Conservation (phyloP, 2,888 invertebrate genomes). For the Eristalis tenax region DNA sequence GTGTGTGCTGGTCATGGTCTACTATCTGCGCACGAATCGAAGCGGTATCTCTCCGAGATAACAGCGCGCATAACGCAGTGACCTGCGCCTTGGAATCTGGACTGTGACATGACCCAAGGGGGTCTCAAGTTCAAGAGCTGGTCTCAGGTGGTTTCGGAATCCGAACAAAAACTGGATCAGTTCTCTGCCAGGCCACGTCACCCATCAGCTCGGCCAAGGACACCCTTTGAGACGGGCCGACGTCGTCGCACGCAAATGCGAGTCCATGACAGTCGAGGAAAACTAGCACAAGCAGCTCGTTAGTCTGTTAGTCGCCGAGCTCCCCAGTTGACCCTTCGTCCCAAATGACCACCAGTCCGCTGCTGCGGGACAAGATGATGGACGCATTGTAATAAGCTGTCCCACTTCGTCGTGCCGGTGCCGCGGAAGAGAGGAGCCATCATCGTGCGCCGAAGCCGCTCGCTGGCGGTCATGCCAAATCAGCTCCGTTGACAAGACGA, state of each 20-base stretch:
- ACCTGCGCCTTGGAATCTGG: neutral
- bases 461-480: conserved; percentile 22
- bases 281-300: conserved; percentile 55
- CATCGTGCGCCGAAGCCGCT: conserved; percentile 30
- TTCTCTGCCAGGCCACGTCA: neutral
- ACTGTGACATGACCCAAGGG: neutral
- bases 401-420: conserved; percentile 53
- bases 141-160: neutral
- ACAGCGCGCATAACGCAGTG: neutral
- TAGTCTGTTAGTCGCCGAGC: conserved; percentile 24
- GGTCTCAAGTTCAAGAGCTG: neutral
- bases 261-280: conserved; percentile 2
- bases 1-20: neutral
- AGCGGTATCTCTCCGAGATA: neutral
- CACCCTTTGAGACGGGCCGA: neutral
- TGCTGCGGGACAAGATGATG: conserved; percentile 53
- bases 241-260: neutral
- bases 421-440: conserved; percentile 18
- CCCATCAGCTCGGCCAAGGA: neutral
- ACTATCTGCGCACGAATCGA: neutral
- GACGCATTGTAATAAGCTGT: conserved; percentile 64
- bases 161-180: neutral
- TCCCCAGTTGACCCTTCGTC: neutral
- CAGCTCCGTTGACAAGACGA: conserved; percentile 51
- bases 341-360: conserved; percentile 42